Conservation (phyloP, 2,113 vertebrate genomes). For the Chloebia gouldiae region DNA sequence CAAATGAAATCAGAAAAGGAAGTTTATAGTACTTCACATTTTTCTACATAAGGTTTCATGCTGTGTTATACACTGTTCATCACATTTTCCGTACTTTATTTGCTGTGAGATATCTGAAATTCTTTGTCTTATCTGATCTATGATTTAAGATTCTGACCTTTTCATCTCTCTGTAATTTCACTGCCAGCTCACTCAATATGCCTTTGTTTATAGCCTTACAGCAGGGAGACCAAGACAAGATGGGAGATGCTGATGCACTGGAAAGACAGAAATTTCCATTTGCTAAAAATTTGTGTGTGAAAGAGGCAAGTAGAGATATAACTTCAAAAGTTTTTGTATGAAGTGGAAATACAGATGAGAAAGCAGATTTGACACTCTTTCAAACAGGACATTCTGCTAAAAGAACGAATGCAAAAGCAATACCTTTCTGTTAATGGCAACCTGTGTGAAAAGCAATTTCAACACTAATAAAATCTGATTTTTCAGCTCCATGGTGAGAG, state of each 20-base stretch:
- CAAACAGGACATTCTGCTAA: not conserved
- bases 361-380: not conserved
- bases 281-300: not conserved
- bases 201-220: constrained; percentile 51
- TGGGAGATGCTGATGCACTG: not conserved
- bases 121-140: constrained; percentile 51
- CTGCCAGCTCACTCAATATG: constrained; percentile 17
- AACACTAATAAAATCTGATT: constrained; percentile 40
- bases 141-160: constrained; percentile 62
- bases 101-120: constrained; percentile 39
- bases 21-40: constrained; percentile 5
- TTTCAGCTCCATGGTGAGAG: not conserved
- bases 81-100: not conserved
- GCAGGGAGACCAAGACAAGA: not conserved
- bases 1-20: constrained; percentile 30
- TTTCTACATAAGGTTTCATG: not conserved
- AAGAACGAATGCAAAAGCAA: not conserved
- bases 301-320: not conserved
- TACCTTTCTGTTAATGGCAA: constrained; percentile 39
- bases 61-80: constrained; percentile 1
- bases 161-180: constrained; percentile 44
- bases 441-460: constrained; percentile 45
- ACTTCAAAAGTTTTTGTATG: not conserved
- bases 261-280: not conserved
- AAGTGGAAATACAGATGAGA: not conserved